Evolutionary conservation across 2,888 invertebrate genomes (phyloP), one percentile per base, ranked within the genome.

Genomic region (Tolmerus cingulatus): DNA sequence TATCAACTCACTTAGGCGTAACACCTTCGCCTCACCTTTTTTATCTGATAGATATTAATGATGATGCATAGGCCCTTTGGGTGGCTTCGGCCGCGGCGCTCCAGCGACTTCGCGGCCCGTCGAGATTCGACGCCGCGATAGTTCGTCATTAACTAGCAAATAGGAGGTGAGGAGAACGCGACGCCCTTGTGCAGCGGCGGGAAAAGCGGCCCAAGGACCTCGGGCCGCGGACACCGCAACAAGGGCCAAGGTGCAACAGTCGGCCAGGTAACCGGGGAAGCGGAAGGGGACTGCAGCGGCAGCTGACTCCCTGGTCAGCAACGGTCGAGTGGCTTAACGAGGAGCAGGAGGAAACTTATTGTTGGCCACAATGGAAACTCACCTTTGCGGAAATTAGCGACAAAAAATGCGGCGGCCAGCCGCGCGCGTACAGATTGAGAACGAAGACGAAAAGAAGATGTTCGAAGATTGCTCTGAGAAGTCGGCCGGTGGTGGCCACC

Each of bases 1-100:
- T 86, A 86, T 86, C 86, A 78, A 86, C 40, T 86, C 57, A 86
- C 86, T 86, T 86, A 78, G 57, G 51, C 86, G 77, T 78, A 78
- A 86, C 86, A 86, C 86, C 57, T 86, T 86, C 76, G 51, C 37
- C 46, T 86, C 57, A 78, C 37, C 77, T 55, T 78, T 85, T 76
- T 77, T 86, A 86, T 86, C 86, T 37, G 51, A 37, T 77, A 40
- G 77, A 77, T 86, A 57, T 57, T 77, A 77, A 77, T 77, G 86
- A 77, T 85, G 74, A 85, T 74, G 43, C 85, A 74, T 78, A 34
- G 86, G 5, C 86, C 77, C 86, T 86, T 34, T 86, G 86, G 55
- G 86, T 86, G 57, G 86, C 37, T 30, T 12, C 43, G 43, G 14
- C 14, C 14, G 12, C 14, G 14, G 43, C 3, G 43, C 43, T 9